These are phyloP conservation scores for Oryzias javanicus DNA, from an alignment of 2,113 vertebrate genomes.

Conservation along the genomic window DNA sequence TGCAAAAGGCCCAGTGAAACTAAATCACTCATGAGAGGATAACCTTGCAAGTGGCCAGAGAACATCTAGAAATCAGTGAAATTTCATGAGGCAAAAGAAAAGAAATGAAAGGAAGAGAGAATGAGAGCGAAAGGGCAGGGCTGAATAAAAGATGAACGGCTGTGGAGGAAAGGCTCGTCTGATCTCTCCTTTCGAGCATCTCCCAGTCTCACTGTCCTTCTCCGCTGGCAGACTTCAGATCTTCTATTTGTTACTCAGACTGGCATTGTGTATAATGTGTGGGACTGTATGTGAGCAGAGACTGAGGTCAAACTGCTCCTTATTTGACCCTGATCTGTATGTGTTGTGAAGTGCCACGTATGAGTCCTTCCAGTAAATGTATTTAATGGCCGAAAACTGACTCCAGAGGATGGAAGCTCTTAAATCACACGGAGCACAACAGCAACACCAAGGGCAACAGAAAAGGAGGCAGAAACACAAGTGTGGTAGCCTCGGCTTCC, in stretches of 20 bases:
- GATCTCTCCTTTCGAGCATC: conserved; percentile 18
- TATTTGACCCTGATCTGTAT: conserved; percentile 27
- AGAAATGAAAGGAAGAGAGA: conserved; percentile 21
- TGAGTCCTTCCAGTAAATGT: conserved; percentile 24
- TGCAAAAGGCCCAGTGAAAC: conserved; percentile 20
- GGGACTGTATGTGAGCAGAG: not conserved
- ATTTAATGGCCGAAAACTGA: conserved; percentile 36
- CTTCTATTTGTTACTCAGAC: not conserved
- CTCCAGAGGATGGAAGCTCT: conserved; percentile 19
- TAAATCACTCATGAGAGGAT: not conserved
- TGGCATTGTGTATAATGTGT: not conserved
- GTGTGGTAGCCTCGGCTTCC: conserved; percentile 21
- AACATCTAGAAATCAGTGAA: conserved; percentile 46
- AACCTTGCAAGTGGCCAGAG: conserved; percentile 30
- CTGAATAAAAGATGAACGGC: conserved; percentile 45
- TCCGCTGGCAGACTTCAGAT: not conserved
- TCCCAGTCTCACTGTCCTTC: not conserved
- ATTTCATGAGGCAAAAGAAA: conserved; percentile 34
- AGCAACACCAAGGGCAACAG: conserved; percentile 30
- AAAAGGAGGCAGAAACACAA: conserved; percentile 20
- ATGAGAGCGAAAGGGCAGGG: conserved; percentile 25
- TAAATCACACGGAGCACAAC: conserved; percentile 12
- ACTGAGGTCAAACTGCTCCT: conserved; percentile 25
- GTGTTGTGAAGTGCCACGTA: not conserved
- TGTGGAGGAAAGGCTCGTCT: conserved; percentile 37